These are phyloP conservation scores for Didymodactylos carnosus DNA, from an alignment of 2,888 invertebrate genomes.

Conservation along the genomic window DNA sequence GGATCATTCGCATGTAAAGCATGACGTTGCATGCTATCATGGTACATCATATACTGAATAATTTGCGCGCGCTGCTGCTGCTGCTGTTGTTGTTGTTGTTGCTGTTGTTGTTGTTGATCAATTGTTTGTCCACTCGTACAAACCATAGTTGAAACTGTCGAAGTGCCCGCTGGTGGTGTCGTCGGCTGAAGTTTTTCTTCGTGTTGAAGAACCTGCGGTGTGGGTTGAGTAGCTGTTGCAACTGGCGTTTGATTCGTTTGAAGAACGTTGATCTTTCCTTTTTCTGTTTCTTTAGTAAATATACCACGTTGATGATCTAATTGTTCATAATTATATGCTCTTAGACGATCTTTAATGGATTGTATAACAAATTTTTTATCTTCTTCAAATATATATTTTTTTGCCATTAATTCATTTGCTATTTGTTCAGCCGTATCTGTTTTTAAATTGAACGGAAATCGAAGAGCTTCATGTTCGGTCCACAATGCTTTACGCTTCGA, in stretches of 20 bases:
- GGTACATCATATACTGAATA: no score
- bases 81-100: background rate
- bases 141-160: no score
- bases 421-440: conserved; percentile 9
- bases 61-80: no score
- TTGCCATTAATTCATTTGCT: conserved; percentile 10
- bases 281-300: background rate
- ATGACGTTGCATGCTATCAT: no score
- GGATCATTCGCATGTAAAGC: no score
- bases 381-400: conserved; percentile 12
- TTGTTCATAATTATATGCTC: background rate
- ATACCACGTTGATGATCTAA: background rate
- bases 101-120: background rate
- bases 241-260: no score
- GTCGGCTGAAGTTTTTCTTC: no score
- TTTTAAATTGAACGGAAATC: background rate
- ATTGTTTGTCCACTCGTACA: no score
- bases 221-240: background rate
- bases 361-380: conserved; percentile 10
- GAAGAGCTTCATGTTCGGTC: conserved; percentile 10
- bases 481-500: conserved; percentile 2
- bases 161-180: no score
- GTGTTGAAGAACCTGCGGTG: no score
- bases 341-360: conserved; percentile 5
- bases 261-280: no score